Conservation (phyloP, 2,888 invertebrate genomes). For the Epicampocera succincta region DNA sequence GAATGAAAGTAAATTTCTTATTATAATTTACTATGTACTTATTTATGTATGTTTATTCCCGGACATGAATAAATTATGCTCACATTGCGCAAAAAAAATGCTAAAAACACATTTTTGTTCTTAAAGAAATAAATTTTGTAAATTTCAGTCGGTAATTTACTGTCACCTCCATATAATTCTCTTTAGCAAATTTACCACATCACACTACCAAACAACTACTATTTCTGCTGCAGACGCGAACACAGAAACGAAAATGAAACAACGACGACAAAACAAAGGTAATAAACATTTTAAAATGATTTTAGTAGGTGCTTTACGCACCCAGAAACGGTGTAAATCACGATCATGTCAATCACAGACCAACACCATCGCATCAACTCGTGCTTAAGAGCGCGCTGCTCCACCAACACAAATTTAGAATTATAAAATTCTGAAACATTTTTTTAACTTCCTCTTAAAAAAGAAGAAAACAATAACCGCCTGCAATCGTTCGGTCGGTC, state of each 20-base stretch:
- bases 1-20: too few relatives aligned
- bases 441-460: constrained; percentile 54
- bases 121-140: constrained; percentile 51
- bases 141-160: constrained; percentile 55
- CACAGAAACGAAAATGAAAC: constrained; percentile 4
- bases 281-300: constrained; percentile 60
- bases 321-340: constrained; percentile 79
- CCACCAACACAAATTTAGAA: constrained; percentile 47
- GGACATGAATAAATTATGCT: constrained; percentile 11
- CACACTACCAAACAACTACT: neutral
- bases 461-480: neutral
- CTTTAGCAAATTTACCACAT: constrained; percentile 32
- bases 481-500: neutral
- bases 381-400: neutral
- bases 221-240: neutral
- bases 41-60: neutral
- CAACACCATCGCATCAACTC: constrained; percentile 19
- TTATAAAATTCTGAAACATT: constrained; percentile 42
- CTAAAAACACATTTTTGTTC: constrained; percentile 2
- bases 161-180: constrained; percentile 51
- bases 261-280: constrained; percentile 13
- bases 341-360: constrained; percentile 79
- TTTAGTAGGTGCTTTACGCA: constrained; percentile 68
- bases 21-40: too few relatives aligned
- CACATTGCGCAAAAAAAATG: constrained; percentile 2